Base-by-base conservation (phyloP, 2,888 invertebrate genomes). In the Encarsia formosa region DNA sequence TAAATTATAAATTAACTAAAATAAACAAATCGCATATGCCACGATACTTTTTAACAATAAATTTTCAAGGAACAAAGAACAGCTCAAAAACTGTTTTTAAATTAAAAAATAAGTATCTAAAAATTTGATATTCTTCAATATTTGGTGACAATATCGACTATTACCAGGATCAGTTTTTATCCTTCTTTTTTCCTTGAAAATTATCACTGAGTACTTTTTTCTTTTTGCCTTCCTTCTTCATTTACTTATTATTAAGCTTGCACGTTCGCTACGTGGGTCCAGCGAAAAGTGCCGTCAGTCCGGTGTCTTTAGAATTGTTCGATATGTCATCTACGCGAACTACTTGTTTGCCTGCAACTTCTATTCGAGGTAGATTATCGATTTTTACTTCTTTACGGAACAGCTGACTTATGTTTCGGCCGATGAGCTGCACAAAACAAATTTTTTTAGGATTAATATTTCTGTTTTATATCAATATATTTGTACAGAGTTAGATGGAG, bases 301-400 rank as follows among this genome's bases (percentile, higher is more conserved):
- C 72, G 20, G 67, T 65, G 26, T 73, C 73, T 29, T 60, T 44
- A 4, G 66, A 54, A 54, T 64, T 68, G 40, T 71, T 70, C 9
- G 73, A 66, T 20, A 70, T 64, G 2, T 71, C 73, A 44, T 72
- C 72, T 11, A 72, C 67, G 3, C 69, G 67, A 23, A 66, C 44
- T 3, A 61, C 31, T 29, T 66, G 64, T 24, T 73, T 73, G 13
- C 61, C 61, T 42, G 63, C 61, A 45, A 78, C 68, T 51, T 77
- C 76, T 75, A 90, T 81, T 13, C 83, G 83, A 0, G 93, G 93
- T 68, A 95, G 76, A 75, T 91, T 87, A 58, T 87, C 82, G 61
- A 94, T 92, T 75, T 86, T 86, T 11, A 91, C 86, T 73, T 92
- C 90, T 65, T 91, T 88, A 62, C 88, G 87, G 76, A 94, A 94